Percentiles rank a stretch among this genome's conserved stretches.
Evolutionary conservation across 1,140 invertebrate species (phyloP).

Genomic region (Brachionus rotundiformis): DNA sequence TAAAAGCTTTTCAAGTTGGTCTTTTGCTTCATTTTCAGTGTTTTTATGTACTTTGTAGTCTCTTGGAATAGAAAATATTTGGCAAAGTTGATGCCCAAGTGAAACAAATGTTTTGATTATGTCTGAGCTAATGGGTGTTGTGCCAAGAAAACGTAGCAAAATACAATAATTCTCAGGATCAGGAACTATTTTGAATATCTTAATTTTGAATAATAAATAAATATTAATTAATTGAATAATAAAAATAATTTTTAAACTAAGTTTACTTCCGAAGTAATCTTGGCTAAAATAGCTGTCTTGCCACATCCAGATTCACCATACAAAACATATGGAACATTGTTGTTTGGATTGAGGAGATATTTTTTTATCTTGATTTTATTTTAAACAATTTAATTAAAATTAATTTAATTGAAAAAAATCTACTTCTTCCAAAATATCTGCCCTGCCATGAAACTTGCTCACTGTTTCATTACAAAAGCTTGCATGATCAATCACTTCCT

Average conservation of each 20-base stretch:
- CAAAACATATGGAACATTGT: conserved; percentile 26
- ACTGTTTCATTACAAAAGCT: conserved; percentile 40
- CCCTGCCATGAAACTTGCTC: conserved; percentile 50
- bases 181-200: conserved; percentile 11
- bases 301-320: conserved; percentile 50
- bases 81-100: neutral
- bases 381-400: neutral
- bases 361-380: neutral
- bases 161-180: conserved; percentile 1
- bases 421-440: neutral
- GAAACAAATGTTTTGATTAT: conserved; percentile 1
- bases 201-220: neutral
- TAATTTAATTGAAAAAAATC: neutral
- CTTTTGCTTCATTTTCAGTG: neutral
- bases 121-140: neutral
- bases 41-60: neutral
- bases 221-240: too few relatives aligned
- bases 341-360: neutral
- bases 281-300: conserved; percentile 50
- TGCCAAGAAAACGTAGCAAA: conserved; percentile 6
- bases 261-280: neutral
- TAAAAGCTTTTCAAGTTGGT: neutral
- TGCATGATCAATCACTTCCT: conserved; percentile 52
- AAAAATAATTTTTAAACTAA: neutral
- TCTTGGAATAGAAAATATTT: neutral